Conservation (phyloP, 35 echinoderm and acorn worm species). For the Amphiura filiformis region DNA sequence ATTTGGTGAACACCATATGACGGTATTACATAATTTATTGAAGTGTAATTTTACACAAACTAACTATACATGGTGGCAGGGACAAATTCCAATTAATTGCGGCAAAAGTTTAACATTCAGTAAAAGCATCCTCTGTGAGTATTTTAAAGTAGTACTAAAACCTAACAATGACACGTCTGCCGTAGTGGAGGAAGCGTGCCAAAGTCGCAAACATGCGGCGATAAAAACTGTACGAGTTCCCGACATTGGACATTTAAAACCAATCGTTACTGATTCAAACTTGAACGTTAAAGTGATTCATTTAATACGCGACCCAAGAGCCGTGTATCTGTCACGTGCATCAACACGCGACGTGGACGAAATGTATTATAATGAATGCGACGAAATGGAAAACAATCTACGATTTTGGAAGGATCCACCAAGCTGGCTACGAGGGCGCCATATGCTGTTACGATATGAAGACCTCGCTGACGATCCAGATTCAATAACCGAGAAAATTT, state of each 20-base stretch:
- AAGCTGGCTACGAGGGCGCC: too few species aligned
- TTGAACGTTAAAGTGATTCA: background rate
- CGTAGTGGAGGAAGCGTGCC: background rate
- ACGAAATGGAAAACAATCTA: too few species aligned
- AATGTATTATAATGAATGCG: too few species aligned
- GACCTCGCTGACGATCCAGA: too few species aligned
- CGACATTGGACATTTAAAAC: background rate
- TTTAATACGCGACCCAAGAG: background rate
- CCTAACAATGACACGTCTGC: background rate
- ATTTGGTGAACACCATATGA: background rate
- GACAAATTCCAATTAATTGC: slow-evolving; percentile 4
- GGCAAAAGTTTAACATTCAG: background rate
- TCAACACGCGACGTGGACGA: too few species aligned
- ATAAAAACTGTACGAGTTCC: background rate
- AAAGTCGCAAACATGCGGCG: background rate
- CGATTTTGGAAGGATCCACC: too few species aligned
- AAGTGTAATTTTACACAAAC: background rate
- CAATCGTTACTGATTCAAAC: background rate
- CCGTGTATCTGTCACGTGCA: background rate
- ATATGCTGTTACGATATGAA: too few species aligned
- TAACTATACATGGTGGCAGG: background rate
- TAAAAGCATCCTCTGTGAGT: background rate
- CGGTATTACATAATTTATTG: background rate
- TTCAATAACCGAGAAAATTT: too few species aligned
- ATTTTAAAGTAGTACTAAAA: background rate